Evolutionary conservation across 2,888 invertebrate species (phyloP).

Genomic region (Tetragonula carbonaria): DNA sequence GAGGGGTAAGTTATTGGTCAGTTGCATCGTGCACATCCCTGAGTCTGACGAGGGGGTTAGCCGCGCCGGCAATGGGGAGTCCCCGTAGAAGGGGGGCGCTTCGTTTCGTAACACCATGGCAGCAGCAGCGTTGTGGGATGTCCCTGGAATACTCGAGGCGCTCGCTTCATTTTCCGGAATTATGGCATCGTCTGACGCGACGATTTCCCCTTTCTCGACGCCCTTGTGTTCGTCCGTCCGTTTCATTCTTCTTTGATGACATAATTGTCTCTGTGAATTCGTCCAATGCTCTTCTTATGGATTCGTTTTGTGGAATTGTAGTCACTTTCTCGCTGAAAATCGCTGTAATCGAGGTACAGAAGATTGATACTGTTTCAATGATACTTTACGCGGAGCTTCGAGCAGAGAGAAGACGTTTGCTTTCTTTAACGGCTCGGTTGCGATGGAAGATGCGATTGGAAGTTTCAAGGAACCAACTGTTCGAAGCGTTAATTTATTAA

Average conservation of each 20-base stretch:
- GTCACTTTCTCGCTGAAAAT: background rate
- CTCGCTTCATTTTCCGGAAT: slow-evolving; percentile 75
- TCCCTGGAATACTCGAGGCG: slow-evolving; percentile 51
- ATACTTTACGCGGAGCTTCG: background rate
- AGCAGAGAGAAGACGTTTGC: background rate
- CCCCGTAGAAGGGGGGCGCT: slow-evolving; percentile 69
- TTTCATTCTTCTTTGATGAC: background rate
- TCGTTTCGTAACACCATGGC: slow-evolving; percentile 69
- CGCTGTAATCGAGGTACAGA: too few species aligned
- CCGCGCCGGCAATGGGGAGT: slow-evolving; percentile 65
- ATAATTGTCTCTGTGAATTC: background rate
- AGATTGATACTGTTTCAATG: background rate
- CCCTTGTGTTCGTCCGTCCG: background rate
- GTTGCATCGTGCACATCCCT: slow-evolving; percentile 78
- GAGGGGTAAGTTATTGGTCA: slow-evolving; percentile 82
- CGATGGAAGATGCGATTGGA: too few species aligned
- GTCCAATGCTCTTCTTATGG: too few species aligned
- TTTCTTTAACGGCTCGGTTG: background rate
- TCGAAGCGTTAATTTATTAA: too few species aligned
- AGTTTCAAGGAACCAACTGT: too few species aligned
- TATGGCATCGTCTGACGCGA: slow-evolving; percentile 66
- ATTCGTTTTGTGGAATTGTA: background rate
- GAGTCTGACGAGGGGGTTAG: slow-evolving; percentile 74
- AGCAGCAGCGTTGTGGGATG: slow-evolving; percentile 66
- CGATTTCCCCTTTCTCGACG: slow-evolving; percentile 28